A percentile compares a stretch with the other conserved stretches of the same genome.
Evolutionary conservation across 2,888 invertebrate genomes (phyloP).

Genomic region (Acanthosepion pharaonis): DNA sequence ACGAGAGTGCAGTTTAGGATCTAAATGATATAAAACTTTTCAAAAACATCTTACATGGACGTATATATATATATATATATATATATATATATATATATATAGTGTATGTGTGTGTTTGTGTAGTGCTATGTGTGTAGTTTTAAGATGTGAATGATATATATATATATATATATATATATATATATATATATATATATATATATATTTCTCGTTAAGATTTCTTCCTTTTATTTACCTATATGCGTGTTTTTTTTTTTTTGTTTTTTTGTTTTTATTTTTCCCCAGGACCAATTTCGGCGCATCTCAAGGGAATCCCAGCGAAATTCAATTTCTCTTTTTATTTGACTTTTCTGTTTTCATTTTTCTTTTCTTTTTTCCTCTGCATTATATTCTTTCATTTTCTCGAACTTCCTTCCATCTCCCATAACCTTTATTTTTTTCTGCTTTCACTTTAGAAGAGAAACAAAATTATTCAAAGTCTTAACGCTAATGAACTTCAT

Average conservation of each 20-base stretch:
- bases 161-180: neutral
- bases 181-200: neutral
- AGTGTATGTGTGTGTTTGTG: too few relatives aligned
- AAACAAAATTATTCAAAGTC: neutral
- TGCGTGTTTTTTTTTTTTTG: neutral
- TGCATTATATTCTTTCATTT: neutral
- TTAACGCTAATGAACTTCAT: neutral
- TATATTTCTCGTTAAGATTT: neutral
- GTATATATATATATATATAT: too few relatives aligned
- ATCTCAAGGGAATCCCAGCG: neutral
- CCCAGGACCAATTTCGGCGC: neutral
- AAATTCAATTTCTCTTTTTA: neutral
- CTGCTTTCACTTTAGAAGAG: neutral
- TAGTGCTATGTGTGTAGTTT: too few relatives aligned
- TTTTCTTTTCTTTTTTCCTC: neutral
- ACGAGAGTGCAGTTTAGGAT: too few relatives aligned
- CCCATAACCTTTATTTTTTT: neutral
- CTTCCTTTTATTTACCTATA: neutral
- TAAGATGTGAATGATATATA: neutral
- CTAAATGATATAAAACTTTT: too few relatives aligned
- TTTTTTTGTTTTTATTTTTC: neutral
- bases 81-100: too few relatives aligned
- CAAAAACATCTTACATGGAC: too few relatives aligned
- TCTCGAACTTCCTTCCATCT: neutral
- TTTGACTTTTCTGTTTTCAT: neutral